A percentile compares a stretch with the other conserved stretches of the same genome.
Evolutionary conservation across 2,797 vertebrate genomes (phyloP).

Genomic region (Antrozous pallidus): DNA sequence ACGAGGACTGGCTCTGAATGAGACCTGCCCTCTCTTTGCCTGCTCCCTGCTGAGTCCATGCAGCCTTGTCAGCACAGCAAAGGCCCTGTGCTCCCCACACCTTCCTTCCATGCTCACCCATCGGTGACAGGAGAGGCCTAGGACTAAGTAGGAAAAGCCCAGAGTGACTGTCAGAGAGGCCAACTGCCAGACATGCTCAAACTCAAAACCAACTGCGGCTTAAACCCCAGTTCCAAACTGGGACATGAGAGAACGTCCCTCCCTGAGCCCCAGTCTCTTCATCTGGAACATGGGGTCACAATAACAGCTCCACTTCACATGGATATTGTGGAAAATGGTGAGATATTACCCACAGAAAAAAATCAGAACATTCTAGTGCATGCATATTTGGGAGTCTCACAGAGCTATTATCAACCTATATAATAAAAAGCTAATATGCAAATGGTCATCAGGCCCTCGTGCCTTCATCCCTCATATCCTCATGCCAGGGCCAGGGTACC

Average conservation of each 20-base stretch:
- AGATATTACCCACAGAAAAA: not conserved
- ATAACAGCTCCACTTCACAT: not conserved
- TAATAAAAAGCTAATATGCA: no score
- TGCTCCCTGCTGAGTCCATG: accelerated
- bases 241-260: not conserved
- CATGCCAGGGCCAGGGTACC: no score
- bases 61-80: not conserved
- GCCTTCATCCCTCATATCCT: no score
- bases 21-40: not conserved
- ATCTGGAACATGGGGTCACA: no score
- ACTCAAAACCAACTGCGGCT: not conserved
- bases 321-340: not conserved
- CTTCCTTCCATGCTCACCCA: not conserved
- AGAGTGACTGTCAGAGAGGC: not conserved
- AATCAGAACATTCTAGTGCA: not conserved
- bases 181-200: not conserved
- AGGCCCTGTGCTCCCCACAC: not conserved
- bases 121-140: not conserved
- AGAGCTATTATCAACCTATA: no score
- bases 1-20: not conserved
- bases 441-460: no score
- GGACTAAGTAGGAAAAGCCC: not conserved
- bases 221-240: not conserved
- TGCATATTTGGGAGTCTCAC: no score
- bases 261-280: not conserved